Conservation (phyloP, 2,888 invertebrate genomes). For the Capitulum mitella region DNA sequence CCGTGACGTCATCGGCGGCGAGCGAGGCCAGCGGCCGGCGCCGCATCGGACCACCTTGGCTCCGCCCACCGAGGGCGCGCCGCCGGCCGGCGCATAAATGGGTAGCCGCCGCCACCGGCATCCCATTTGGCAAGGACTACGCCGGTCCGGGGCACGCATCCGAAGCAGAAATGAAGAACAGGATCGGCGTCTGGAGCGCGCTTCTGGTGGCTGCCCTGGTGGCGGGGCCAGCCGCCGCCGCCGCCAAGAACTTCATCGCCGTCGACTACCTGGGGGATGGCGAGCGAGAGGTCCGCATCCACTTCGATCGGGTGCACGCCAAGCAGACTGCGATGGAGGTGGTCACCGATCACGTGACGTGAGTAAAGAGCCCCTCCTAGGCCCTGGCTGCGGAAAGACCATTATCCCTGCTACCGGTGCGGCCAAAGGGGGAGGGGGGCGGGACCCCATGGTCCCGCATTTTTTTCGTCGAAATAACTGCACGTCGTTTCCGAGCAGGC, state of each 20-base stretch:
- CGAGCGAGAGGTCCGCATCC: conserved; percentile 59
- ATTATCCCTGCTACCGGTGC: no score
- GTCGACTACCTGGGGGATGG: conserved; percentile 61
- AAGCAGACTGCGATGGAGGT: conserved; percentile 56
- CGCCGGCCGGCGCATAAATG: not conserved
- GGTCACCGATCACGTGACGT: conserved; percentile 32
- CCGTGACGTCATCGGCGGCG: not conserved
- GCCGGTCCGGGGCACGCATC: not conserved
- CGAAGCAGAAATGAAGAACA: not conserved
- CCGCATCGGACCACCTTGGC: not conserved
- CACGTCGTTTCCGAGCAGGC: no score
- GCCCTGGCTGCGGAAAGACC: no score
- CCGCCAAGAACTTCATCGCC: conserved; percentile 53
- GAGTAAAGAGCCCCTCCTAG: no score
- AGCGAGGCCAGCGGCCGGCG: not conserved
- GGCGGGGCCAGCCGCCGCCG: not conserved
- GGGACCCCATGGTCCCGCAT: no score
- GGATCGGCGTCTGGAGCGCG: not conserved
- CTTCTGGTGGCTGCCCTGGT: not conserved
- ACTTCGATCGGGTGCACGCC: conserved; percentile 56
- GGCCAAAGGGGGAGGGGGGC: no score
- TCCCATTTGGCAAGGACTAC: not conserved
- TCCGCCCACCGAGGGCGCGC: not conserved
- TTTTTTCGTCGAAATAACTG: no score
- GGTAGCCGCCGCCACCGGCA: not conserved